These are phyloP conservation scores for Aphodius granarius DNA, from an alignment of 2,888 invertebrate species.

Conservation along the genomic window DNA sequence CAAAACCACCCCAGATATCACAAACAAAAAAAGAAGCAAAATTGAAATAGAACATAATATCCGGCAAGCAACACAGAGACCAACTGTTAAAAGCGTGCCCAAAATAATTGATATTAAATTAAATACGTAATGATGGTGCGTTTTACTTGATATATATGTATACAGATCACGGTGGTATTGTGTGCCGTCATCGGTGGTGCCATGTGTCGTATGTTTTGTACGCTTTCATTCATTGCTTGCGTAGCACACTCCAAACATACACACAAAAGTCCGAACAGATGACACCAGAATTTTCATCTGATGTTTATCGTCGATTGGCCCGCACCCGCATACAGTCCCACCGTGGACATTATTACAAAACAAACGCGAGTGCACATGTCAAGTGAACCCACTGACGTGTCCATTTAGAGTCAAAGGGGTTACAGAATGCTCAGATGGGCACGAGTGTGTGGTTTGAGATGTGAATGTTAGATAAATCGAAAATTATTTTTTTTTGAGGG, in stretches of 20 bases:
- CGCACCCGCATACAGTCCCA: not conserved
- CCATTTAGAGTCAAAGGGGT: not conserved
- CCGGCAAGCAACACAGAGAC: not conserved
- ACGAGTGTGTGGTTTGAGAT: not conserved
- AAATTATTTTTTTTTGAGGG: not conserved
- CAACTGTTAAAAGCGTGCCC: not conserved
- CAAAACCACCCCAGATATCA: not conserved
- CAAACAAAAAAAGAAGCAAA: not conserved
- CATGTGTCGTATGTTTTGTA: not conserved
- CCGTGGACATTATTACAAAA: not conserved
- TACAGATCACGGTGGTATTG: not conserved
- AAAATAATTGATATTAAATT: not conserved
- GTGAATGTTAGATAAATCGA: not conserved
- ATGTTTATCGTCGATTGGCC: not conserved
- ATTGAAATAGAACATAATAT: not conserved
- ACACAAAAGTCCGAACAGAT: not conserved
- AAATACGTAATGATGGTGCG: not conserved
- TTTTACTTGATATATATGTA: not conserved
- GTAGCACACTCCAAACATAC: too few relatives aligned
- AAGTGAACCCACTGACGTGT: not conserved
- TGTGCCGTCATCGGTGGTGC: not conserved
- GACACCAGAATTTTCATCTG: not conserved
- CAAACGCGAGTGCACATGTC: not conserved
- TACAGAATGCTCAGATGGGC: not conserved
- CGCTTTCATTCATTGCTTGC: not conserved